phyloP scores from a whole-genome alignment of 1,140 invertebrate genomes.

The Papilio glaucus region DNA sequence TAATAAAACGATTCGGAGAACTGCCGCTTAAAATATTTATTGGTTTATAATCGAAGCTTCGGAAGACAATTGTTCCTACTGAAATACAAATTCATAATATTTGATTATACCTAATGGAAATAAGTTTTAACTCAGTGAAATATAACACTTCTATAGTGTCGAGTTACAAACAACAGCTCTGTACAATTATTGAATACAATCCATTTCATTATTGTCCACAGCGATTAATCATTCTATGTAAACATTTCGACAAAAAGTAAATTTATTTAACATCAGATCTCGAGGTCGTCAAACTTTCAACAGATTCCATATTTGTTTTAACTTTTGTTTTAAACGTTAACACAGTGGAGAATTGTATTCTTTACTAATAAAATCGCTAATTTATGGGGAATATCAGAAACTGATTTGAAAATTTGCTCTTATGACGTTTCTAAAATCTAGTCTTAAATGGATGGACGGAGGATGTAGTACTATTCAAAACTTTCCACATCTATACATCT shows the following conservation, averaged over 20 bases:
- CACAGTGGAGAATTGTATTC: not conserved
- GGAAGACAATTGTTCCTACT: not conserved
- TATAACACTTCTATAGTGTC: constrained; percentile 43
- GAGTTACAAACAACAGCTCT: constrained; percentile 72
- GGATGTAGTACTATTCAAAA: too few species aligned
- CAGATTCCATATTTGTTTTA: constrained; percentile 67
- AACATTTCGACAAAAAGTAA: constrained; percentile 70
- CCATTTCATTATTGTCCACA: constrained; percentile 65
- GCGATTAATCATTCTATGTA: constrained; percentile 77
- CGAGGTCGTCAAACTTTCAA: constrained; percentile 55
- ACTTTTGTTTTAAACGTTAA: constrained; percentile 52
- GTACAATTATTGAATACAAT: constrained; percentile 64
- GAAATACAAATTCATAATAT: not conserved
- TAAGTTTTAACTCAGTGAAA: not conserved
- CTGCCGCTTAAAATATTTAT: constrained; percentile 53
- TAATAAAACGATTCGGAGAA: constrained; percentile 59
- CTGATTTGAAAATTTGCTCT: too few species aligned
- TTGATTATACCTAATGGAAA: not conserved
- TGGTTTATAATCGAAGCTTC: not conserved
- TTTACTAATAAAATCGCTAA: too few species aligned
- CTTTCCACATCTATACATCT: too few species aligned
- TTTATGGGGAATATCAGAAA: too few species aligned
- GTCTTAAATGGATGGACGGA: too few species aligned
- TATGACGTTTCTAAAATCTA: too few species aligned
- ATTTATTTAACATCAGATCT: constrained; percentile 61